Percentiles rank a stretch among this genome's conserved stretches.
These are phyloP conservation scores for Onchidella celtica DNA, from an alignment of 2,888 invertebrate genomes.

Conservation along the genomic window DNA sequence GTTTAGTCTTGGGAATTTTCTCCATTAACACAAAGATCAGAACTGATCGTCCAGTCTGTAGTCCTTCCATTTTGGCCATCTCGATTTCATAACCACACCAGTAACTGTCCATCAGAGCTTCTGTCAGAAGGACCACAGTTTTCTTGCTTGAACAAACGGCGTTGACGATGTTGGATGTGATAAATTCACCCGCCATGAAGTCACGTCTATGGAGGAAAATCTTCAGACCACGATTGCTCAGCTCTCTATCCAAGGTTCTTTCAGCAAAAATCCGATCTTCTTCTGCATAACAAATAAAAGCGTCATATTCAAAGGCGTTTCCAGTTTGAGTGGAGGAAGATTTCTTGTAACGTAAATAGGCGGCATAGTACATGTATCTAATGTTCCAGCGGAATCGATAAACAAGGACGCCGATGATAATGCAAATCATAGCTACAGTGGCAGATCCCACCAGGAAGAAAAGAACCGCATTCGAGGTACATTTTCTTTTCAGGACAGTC, in stretches of 20 bases:
- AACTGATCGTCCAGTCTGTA: conserved; percentile 42
- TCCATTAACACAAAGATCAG: conserved; percentile 47
- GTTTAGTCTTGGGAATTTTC: conserved; percentile 32
- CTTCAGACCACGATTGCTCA: conserved; percentile 18
- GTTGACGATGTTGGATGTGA: conserved; percentile 48
- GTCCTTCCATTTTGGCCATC: conserved; percentile 50
- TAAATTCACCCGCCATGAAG: conserved; percentile 43
- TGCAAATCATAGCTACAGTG: not conserved
- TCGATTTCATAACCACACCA: conserved; percentile 51
- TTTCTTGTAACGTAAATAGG: not conserved
- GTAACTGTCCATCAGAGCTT: conserved; percentile 34
- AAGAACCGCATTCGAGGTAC: not conserved
- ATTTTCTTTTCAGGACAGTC: not conserved
- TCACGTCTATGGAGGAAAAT: conserved; percentile 31
- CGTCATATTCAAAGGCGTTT: conserved; percentile 43
- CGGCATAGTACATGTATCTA: conserved; percentile 37
- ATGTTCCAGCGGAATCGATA: conserved; percentile 38
- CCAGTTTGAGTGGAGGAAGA: too few species aligned
- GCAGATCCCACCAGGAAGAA: not conserved
- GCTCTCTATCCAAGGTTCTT: not conserved
- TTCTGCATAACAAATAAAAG: conserved; percentile 45
- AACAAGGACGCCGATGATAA: not conserved
- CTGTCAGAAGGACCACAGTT: conserved; percentile 50
- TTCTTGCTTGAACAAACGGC: conserved; percentile 43
- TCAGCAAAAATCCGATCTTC: conserved; percentile 44